phyloP scores from a whole-genome alignment of 2,888 invertebrate genomes.

The Ichneumoninae sp. region DNA sequence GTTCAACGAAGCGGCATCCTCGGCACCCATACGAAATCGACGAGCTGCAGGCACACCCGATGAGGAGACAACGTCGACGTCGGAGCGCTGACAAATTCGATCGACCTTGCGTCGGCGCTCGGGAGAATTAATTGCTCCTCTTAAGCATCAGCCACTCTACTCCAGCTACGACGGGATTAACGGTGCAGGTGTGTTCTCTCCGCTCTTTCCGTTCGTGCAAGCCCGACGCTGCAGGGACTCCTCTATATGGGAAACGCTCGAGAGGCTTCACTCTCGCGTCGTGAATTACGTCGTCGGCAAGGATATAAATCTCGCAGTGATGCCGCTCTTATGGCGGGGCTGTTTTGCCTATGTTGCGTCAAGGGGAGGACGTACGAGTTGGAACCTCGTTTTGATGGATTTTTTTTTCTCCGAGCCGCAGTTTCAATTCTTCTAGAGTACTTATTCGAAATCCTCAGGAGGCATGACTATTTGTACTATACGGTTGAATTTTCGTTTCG shows the following conservation, averaged over 20 bases:
- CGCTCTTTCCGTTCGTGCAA: conserved; percentile 8
- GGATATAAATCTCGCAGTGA: conserved; percentile 56
- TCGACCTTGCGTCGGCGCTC: conserved; percentile 64
- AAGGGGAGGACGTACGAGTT: background rate
- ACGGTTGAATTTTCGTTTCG: background rate
- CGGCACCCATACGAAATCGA: conserved; percentile 38
- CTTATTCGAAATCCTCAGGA: background rate
- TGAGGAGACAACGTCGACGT: conserved; percentile 27
- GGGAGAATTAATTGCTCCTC: conserved; percentile 64
- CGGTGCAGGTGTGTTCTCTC: conserved; percentile 52
- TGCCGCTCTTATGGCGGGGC: conserved; percentile 15
- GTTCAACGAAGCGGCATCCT: conserved; percentile 17
- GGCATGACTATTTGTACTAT: background rate
- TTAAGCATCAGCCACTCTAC: conserved; percentile 59
- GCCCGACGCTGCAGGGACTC: conserved; percentile 37
- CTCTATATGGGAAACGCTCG: conserved; percentile 6
- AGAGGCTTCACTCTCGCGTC: conserved; percentile 51
- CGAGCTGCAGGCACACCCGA: conserved; percentile 24
- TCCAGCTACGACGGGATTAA: conserved; percentile 60
- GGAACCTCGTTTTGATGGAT: background rate
- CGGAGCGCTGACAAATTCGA: conserved; percentile 64
- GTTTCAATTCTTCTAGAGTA: background rate
- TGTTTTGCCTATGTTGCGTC: conserved; percentile 2
- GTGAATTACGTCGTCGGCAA: conserved; percentile 55
- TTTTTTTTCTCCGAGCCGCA: background rate